phyloP scores from a whole-genome alignment of 2,797 vertebrate genomes.

The Xenopus petersii region DNA sequence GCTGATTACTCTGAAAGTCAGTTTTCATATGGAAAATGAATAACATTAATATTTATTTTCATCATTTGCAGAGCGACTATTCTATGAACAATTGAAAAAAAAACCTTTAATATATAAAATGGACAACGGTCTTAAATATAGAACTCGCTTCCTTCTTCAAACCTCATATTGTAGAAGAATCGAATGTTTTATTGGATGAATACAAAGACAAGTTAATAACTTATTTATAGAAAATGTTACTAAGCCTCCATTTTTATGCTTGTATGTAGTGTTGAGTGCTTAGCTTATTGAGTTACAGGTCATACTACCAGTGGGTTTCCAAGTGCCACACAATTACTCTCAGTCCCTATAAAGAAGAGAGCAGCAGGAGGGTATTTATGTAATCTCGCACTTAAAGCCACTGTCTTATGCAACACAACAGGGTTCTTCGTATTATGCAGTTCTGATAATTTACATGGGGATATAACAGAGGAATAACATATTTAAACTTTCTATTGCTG shows the following conservation, averaged over 20 bases:
- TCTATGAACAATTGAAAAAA: too few relatives aligned
- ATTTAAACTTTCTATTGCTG: slow-evolving; percentile 30
- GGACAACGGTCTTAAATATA: too few relatives aligned
- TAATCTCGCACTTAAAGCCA: slow-evolving; percentile 26
- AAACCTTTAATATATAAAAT: too few relatives aligned
- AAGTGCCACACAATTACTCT: slow-evolving; percentile 65
- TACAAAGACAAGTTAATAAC: not conserved
- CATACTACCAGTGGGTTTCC: slow-evolving; percentile 61
- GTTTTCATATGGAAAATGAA: too few relatives aligned
- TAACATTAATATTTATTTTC: too few relatives aligned
- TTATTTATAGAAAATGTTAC: slow-evolving; percentile 23
- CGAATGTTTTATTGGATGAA: too few relatives aligned
- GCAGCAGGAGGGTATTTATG: slow-evolving; percentile 34
- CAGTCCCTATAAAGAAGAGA: slow-evolving; percentile 46
- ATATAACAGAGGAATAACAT: slow-evolving; percentile 22
- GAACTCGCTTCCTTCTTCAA: too few relatives aligned
- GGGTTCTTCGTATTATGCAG: slow-evolving; percentile 26
- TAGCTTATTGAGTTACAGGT: slow-evolving; percentile 53
- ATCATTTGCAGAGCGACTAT: too few relatives aligned
- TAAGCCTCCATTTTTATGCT: slow-evolving; percentile 43
- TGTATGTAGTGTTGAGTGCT: slow-evolving; percentile 50
- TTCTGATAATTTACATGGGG: slow-evolving; percentile 29
- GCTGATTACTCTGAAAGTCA: too few relatives aligned
- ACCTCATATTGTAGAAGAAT: too few relatives aligned
- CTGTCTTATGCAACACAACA: slow-evolving; percentile 24